phyloP scores from a whole-genome alignment of 1,140 invertebrate genomes.

The Drosophila sucinea region DNA sequence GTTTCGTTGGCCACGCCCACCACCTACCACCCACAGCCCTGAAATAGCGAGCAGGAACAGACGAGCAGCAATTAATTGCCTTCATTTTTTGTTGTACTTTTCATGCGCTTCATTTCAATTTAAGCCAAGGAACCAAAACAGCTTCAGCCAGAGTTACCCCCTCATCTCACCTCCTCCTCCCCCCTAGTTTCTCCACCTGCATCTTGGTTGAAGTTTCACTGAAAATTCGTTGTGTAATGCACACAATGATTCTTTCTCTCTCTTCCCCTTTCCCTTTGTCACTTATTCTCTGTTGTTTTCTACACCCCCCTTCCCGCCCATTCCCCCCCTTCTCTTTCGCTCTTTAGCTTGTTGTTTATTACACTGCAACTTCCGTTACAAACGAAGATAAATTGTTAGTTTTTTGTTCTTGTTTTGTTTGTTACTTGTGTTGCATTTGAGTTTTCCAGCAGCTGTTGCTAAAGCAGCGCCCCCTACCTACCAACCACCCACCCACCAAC shows the following conservation, averaged over 20 bases:
- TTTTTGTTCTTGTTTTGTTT: constrained; percentile 25
- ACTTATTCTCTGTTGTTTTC: neutral
- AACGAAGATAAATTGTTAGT: constrained; percentile 65
- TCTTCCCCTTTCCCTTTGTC: neutral
- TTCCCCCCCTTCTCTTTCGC: neutral
- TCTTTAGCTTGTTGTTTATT: constrained; percentile 54
- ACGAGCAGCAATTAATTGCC: constrained; percentile 52
- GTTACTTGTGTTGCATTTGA: constrained; percentile 17
- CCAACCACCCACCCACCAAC: neutral
- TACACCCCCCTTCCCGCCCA: neutral
- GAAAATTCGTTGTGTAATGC: constrained; percentile 51
- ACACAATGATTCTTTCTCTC: constrained; percentile 28
- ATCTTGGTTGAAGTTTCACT: constrained; percentile 44
- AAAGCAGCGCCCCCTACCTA: neutral
- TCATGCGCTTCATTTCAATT: constrained; percentile 54
- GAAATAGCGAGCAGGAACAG: constrained; percentile 10
- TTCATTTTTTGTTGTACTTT: constrained; percentile 49
- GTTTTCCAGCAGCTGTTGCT: constrained; percentile 18
- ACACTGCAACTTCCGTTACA: constrained; percentile 61
- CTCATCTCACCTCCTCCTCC: neutral
- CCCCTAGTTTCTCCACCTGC: neutral
- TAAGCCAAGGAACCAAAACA: neutral
- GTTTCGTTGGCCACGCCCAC: neutral
- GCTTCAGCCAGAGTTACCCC: neutral
- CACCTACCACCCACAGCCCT: neutral